Base-by-base conservation (phyloP, 1,140 invertebrate species). In the Acromyrmex echinatior region DNA sequence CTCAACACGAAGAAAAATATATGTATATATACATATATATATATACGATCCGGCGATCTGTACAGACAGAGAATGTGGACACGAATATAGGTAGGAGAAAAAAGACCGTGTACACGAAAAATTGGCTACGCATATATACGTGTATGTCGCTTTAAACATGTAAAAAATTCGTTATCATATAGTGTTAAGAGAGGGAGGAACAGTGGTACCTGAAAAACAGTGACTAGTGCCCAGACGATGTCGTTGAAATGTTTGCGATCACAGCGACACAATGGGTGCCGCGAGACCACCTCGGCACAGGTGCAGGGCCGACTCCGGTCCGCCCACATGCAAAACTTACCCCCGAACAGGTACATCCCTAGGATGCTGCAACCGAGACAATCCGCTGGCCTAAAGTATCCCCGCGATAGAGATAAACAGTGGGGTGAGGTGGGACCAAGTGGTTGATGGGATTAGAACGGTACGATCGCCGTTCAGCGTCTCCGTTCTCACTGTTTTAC, bases 261-360 rank as follows among this genome's bases (percentile, higher is more conserved):
- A 96, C 98, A 99, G 95, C 98, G 97, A 96, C 98, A 99, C 96
- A 97, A 96, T 94, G 97, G 97, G 96, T 98, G 97, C 94, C 97
- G 97, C 95, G 97, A 97, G 95, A 98, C 96, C 95, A 98, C 97
- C 96, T 99, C 98, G 94, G 97, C 96, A 97, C 98, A 99, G 95
- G 97, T 98, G 96, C 99, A 99, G 96, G 97, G 97, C 93, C 97
- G 97, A 96, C 97, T 97, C 96, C 98, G 97, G 95, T 98, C 97
- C 95, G 97, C 97, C 96, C 97, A 98, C 97, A 98, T 99, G 98
- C 99, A 99, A 98, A 99, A 99, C 97, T 99, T 99, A 98, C 98
- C 98, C 96, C 98, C 98, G 97, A 99, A 99, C 96, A 99, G 98
- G 97, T 99, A 98, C 98, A 99, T 99, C 96, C 99, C 99, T 96